Evolutionary conservation across 2,797 vertebrate species (phyloP).

Genomic region (Danionella dracula): DNA sequence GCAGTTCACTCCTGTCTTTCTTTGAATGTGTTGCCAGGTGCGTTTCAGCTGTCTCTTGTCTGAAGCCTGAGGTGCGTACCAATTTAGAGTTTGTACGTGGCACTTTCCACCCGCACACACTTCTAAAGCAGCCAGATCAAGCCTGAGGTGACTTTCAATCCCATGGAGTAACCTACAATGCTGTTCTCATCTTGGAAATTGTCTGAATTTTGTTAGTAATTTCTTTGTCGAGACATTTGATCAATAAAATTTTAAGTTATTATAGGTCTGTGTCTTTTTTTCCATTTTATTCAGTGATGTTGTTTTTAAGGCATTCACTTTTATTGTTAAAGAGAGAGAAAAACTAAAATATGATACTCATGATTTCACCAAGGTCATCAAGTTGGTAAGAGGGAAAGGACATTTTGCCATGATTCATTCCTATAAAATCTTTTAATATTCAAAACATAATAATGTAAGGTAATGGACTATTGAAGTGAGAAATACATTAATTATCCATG

Average conservation of each 20-base stretch:
- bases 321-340: too few species aligned
- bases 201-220: too few species aligned
- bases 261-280: too few species aligned
- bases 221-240: not conserved
- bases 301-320: not conserved
- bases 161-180: not conserved
- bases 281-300: too few species aligned
- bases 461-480: too few species aligned
- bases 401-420: too few species aligned
- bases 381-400: too few species aligned
- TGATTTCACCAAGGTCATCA: too few species aligned
- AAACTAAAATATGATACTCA: too few species aligned
- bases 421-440: too few species aligned
- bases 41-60: not conserved
- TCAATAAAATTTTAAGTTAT: not conserved
- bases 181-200: not conserved
- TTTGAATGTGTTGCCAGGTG: not conserved
- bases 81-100: not conserved
- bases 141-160: constrained; percentile 2
- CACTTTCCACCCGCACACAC: not conserved
- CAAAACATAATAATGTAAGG: too few species aligned
- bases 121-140: not conserved
- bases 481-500: too few species aligned
- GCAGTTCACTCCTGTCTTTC: not conserved
- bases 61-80: constrained; percentile 7